Evolutionary conservation across 2,888 invertebrate genomes (phyloP).

Genomic region (Lithophane semibrunnea): DNA sequence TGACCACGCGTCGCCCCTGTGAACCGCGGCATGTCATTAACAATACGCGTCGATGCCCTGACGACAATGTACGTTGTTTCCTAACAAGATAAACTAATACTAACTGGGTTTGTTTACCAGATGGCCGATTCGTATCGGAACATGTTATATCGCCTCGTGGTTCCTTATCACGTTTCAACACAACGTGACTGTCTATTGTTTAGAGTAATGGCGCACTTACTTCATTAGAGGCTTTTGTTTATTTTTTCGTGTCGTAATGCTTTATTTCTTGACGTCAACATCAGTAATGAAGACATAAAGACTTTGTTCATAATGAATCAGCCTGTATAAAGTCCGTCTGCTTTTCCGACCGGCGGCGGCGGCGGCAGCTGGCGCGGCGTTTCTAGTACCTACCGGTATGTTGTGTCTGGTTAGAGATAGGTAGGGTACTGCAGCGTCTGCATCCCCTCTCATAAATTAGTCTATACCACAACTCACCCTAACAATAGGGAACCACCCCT

Average conservation of each 20-base stretch:
- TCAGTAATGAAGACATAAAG: conserved; percentile 9
- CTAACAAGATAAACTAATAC: conserved; percentile 54
- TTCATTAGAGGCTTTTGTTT: conserved; percentile 28
- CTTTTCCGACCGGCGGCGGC: not conserved
- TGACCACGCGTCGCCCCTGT: conserved; percentile 64
- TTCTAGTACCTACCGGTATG: not conserved
- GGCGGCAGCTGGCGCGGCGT: too few species aligned
- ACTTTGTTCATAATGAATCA: conserved; percentile 17
- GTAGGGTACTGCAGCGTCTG: conserved; percentile 22
- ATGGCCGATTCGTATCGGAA: conserved; percentile 14
- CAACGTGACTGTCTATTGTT: conserved; percentile 66
- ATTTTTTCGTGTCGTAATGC: conserved; percentile 16
- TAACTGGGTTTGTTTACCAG: conserved; percentile 40
- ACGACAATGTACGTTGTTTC: conserved; percentile 21
- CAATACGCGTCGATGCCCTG: conserved; percentile 22
- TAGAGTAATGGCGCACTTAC: conserved; percentile 39
- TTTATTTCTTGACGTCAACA: not conserved
- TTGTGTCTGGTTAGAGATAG: conserved; percentile 11
- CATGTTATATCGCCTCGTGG: conserved; percentile 35
- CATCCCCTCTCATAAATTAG: conserved; percentile 34
- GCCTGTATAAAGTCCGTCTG: not conserved
- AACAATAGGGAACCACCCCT: conserved; percentile 32
- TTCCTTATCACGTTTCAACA: conserved; percentile 65
- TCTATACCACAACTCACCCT: conserved; percentile 32
- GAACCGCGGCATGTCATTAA: conserved; percentile 20